These are phyloP conservation scores for Drosophila borealis DNA, from an alignment of 2,888 invertebrate species.

Conservation along the genomic window DNA sequence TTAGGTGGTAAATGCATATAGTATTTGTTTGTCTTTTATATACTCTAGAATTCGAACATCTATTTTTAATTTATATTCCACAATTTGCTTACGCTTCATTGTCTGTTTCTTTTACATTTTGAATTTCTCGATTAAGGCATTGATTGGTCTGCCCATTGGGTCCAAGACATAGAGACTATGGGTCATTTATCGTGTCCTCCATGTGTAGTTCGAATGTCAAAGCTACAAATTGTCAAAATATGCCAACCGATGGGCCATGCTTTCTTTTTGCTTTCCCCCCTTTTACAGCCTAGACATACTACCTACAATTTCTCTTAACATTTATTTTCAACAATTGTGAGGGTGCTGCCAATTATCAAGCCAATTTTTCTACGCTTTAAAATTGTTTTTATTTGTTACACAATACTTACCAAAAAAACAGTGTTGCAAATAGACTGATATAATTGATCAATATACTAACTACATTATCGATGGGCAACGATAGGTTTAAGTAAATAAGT, in stretches of 20 bases:
- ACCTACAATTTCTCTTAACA: background rate
- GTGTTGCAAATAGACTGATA: background rate
- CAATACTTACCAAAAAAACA: conserved; percentile 17
- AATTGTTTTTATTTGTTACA: background rate
- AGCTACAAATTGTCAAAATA: background rate
- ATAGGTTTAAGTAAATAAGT: background rate
- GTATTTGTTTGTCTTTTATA: background rate
- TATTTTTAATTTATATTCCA: background rate
- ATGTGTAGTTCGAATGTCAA: background rate
- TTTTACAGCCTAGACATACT: background rate
- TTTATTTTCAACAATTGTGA: background rate
- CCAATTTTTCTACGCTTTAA: background rate
- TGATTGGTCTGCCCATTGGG: background rate
- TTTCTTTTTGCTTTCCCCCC: background rate
- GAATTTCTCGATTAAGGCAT: background rate
- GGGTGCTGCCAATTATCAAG: background rate
- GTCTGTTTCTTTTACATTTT: background rate
- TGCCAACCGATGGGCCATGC: background rate
- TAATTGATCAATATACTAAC: conserved; percentile 6
- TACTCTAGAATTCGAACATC: background rate
- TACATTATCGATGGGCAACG: conserved; percentile 4
- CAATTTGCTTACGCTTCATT: background rate
- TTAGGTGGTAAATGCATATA: conserved; percentile 1
- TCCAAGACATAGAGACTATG: too few relatives aligned
- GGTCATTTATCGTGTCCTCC: background rate